phyloP scores from a whole-genome alignment of 2,888 invertebrate genomes.

The Drosophila formosana region DNA sequence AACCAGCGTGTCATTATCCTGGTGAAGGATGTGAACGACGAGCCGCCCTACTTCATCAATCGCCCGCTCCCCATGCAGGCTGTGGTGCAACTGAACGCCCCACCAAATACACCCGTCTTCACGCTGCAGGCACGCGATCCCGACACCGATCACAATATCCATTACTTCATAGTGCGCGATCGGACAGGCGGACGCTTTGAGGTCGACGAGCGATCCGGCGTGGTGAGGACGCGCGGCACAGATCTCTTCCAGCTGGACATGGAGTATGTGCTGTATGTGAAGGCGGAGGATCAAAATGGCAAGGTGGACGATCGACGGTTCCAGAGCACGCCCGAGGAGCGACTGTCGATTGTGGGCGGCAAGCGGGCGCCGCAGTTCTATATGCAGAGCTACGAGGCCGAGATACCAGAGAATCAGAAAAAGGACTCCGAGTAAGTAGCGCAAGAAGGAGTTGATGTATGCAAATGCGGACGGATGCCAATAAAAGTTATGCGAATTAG shows the following conservation, averaged over 20 bases:
- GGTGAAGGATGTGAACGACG: constrained; percentile 98
- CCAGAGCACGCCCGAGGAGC: constrained; percentile 96
- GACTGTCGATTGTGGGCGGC: constrained; percentile 97
- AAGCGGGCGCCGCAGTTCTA: constrained; percentile 99
- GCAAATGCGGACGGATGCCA: constrained; percentile 63
- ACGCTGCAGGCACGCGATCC: constrained; percentile 99
- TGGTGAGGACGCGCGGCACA: constrained; percentile 95
- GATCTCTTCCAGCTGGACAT: constrained; percentile 97
- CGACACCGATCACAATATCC: constrained; percentile 97
- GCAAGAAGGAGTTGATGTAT: constrained; percentile 32
- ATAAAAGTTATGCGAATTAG: constrained; percentile 69
- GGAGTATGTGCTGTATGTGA: constrained; percentile 98
- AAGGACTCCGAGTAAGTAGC: constrained; percentile 97
- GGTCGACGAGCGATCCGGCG: constrained; percentile 96
- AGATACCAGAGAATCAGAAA: constrained; percentile 98
- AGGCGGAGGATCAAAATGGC: constrained; percentile 97
- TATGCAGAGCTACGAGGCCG: constrained; percentile 96
- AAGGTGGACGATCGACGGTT: constrained; percentile 95
- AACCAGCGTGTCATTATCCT: constrained; percentile 97
- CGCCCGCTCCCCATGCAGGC: constrained; percentile 98
- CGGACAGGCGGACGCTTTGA: constrained; percentile 92
- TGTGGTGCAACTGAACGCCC: constrained; percentile 97
- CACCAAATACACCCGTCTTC: constrained; percentile 97
- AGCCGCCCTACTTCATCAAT: constrained; percentile 98
- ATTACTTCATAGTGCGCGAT: constrained; percentile 97